These are phyloP conservation scores for Anolis sagrei DNA, from an alignment of 2,113 vertebrate species.

Conservation along the genomic window DNA sequence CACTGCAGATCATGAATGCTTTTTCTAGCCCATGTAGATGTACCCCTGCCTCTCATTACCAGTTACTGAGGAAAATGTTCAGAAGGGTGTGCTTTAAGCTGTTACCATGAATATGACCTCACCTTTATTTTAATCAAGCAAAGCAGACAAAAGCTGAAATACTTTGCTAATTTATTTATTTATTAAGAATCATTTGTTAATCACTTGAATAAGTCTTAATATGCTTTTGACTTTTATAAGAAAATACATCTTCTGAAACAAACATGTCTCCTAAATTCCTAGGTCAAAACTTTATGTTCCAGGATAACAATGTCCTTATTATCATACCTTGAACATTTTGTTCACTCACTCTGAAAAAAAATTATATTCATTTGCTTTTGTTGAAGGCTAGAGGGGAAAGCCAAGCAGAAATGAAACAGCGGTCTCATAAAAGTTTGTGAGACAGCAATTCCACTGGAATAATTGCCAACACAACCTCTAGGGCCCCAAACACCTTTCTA, in stretches of 20 bases:
- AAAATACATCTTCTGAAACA: neutral
- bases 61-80: too few relatives aligned
- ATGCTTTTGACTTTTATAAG: neutral
- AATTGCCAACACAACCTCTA: neutral
- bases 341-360: neutral
- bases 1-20: too few relatives aligned
- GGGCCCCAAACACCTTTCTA: neutral
- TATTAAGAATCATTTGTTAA: too few relatives aligned
- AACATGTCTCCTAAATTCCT: neutral
- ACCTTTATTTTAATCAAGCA: too few relatives aligned
- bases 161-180: too few relatives aligned
- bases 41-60: too few relatives aligned
- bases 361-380: neutral
- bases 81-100: too few relatives aligned
- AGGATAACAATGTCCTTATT: neutral
- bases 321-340: neutral
- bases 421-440: slow-evolving; percentile 23
- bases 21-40: too few relatives aligned
- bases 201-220: too few relatives aligned
- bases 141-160: too few relatives aligned
- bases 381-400: neutral
- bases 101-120: too few relatives aligned
- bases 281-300: neutral
- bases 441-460: neutral
- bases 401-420: slow-evolving; percentile 22